These are phyloP conservation scores for Andricus quercusramuli DNA, from an alignment of 2,888 invertebrate species.

Conservation along the genomic window DNA sequence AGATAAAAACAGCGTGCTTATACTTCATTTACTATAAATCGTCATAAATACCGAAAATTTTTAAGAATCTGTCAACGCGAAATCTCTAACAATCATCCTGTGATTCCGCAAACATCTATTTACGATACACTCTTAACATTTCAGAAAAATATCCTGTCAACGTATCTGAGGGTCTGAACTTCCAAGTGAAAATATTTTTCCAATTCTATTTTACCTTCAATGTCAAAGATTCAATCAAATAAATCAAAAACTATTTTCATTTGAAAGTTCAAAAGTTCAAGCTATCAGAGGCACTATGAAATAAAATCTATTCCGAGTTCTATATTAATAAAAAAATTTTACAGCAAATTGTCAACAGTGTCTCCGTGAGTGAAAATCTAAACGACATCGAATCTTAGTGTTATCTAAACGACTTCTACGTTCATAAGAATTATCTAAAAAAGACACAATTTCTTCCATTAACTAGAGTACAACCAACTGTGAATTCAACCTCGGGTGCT, in stretches of 20 bases:
- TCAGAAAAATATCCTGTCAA: not conserved
- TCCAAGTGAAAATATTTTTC: no score
- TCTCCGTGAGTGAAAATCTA: conserved; percentile 10
- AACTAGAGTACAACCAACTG: conserved; percentile 30
- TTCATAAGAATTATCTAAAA: conserved; percentile 7
- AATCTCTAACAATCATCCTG: not conserved
- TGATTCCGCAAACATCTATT: not conserved
- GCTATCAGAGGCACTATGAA: no score
- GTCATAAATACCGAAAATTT: not conserved
- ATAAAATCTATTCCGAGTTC: not conserved
- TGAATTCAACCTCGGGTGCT: conserved; percentile 21
- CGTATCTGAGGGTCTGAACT: no score
- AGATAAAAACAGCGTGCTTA: conserved; percentile 16
- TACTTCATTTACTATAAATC: conserved; percentile 12
- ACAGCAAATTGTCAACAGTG: conserved; percentile 2
- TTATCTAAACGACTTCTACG: conserved; percentile 24
- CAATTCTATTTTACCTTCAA: no score
- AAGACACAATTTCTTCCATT: conserved; percentile 28
- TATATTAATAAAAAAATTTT: not conserved
- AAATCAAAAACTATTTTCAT: no score
- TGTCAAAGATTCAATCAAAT: no score
- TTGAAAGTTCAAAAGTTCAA: no score
- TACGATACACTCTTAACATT: conserved; percentile 2
- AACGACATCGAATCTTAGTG: conserved; percentile 24
- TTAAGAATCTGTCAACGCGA: not conserved